These are phyloP conservation scores for Crioceris asparagi DNA, from an alignment of 2,888 invertebrate species.

Conservation along the genomic window DNA sequence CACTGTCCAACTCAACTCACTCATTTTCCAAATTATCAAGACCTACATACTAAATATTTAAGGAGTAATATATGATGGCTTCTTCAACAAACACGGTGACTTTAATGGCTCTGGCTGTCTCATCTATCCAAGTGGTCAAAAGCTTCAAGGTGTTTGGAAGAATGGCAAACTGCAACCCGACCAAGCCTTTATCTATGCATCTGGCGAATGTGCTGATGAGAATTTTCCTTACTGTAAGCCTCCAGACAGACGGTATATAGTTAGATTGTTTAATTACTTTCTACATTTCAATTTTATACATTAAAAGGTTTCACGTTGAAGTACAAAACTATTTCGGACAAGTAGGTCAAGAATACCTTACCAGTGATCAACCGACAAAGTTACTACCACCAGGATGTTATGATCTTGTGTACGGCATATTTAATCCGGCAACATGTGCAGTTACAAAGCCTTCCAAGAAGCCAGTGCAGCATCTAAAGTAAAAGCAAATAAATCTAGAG, in stretches of 20 bases:
- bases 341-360: conserved; percentile 15
- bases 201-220: conserved; percentile 12
- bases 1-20: too few relatives aligned
- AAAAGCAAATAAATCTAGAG: too few relatives aligned
- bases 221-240: conserved; percentile 10
- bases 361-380: conserved; percentile 11
- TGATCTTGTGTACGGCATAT: conserved; percentile 9
- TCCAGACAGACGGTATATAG: conserved; percentile 14
- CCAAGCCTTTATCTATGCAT: conserved; percentile 6
- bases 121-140: conserved; percentile 15
- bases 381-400: conserved; percentile 14
- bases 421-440: neutral
- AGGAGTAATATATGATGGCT: conserved; percentile 16
- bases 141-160: conserved; percentile 16
- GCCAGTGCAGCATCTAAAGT: too few relatives aligned
- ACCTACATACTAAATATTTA: too few relatives aligned
- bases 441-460: too few relatives aligned
- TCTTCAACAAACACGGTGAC: conserved; percentile 14
- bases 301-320: conserved; percentile 14
- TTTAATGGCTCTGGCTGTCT: conserved; percentile 16
- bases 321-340: conserved; percentile 12
- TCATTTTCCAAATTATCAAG: too few relatives aligned
- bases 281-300: too few relatives aligned
- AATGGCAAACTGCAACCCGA: conserved; percentile 11
- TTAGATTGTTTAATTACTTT: too few relatives aligned